Evolutionary conservation across 1,140 invertebrate species (phyloP), one percentile per base, ranked within the genome.

Genomic region (Tetraneura akinire): DNA sequence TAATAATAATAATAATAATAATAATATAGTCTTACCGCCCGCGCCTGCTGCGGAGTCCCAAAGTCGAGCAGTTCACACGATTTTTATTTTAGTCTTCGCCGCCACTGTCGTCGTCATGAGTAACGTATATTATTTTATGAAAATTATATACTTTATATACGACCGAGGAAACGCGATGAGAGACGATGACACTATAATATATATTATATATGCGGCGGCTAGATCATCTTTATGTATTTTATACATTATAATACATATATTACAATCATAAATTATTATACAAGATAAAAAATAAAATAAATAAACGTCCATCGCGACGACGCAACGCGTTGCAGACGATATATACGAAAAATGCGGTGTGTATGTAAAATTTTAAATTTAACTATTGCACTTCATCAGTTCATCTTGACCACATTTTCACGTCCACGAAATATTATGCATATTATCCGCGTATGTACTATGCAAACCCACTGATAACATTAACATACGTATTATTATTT

Each of bases 31-130:
- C 47, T 14, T n/a, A 16, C 18, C 64, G n/a, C 21, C 64, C 9
- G 11, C 37, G 10, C 29, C 18, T 29, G 32, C 32, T 26, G 10
- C 37, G 8, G 8, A 37, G 32, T 23, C 8, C 6, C 11, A 1
- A 13, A 74, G 47, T 14, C 29, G 51, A 51, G 47, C 13, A 45
- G 23, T 74, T 74, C 71, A 74, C 71, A 74, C 71, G 71, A 55
- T 74, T 55, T 37, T 74, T 57, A 4, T 18, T 18, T 74, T 29
- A 18, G 3, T 37, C 11, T 10, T 16, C 51, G 71, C 23, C 68
- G 8, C 42, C 66, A 53, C 68, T 21, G 18, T 16, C 51, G 51
- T 23, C 68, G 8, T 26, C 66, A 53, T 23, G 16, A 51, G 23
- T 8, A 62, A 74, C 29, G n/a, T 37, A 57, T 55, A 55, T 47